Evolutionary conservation across 2,797 vertebrate genomes (phyloP).

Genomic region (Falco cherrug): DNA sequence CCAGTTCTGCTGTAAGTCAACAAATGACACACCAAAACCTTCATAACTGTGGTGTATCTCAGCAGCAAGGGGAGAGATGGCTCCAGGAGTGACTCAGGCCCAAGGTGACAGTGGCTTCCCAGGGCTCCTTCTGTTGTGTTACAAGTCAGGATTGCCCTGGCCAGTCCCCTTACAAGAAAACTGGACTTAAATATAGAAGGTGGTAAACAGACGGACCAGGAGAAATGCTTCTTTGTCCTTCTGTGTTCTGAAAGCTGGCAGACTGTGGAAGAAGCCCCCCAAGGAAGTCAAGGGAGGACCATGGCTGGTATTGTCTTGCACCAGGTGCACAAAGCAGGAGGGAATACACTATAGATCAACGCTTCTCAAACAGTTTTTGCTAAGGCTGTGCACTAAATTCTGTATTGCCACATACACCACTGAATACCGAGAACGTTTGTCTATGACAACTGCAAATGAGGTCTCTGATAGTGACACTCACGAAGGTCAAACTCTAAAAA

Average conservation of each 20-base stretch:
- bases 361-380: background rate
- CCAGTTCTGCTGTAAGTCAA: background rate
- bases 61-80: background rate
- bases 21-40: background rate
- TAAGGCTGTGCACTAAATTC: background rate
- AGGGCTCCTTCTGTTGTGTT: background rate
- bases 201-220: rapidly evolving
- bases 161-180: background rate
- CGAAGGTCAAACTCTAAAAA: background rate
- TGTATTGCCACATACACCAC: background rate
- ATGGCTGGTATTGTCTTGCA: background rate
- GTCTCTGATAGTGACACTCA: background rate
- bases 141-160: background rate
- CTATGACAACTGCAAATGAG: background rate
- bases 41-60: background rate
- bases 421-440: background rate
- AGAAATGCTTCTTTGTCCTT: background rate
- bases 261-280: background rate
- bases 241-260: background rate
- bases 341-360: background rate
- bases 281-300: background rate
- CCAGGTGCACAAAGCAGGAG: background rate
- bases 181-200: background rate
- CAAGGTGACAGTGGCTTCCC: background rate
- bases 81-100: background rate